Percentiles rank a stretch among this genome's conserved stretches.
Evolutionary conservation across 2,113 vertebrate species (phyloP).

Genomic region (Colossoma macropomum): DNA sequence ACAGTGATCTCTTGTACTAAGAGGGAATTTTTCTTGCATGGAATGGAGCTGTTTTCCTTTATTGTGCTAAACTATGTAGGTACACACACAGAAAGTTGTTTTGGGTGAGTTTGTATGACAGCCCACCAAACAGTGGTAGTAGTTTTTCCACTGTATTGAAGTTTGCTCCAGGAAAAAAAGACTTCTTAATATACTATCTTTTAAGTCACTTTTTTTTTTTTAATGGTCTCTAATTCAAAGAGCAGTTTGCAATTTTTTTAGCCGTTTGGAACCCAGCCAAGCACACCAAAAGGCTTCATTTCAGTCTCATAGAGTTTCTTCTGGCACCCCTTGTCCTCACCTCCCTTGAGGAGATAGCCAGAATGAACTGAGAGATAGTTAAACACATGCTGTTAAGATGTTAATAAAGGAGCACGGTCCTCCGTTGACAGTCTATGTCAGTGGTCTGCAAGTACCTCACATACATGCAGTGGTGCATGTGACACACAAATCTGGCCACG

Average conservation of each 20-base stretch:
- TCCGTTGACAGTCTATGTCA: not conserved
- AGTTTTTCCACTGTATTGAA: not conserved
- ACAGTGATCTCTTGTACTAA: too few relatives aligned
- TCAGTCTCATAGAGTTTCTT: slow-evolving; percentile 1
- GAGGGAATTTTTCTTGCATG: not conserved
- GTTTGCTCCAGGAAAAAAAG: not conserved
- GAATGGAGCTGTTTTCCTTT: not conserved
- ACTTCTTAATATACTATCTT: not conserved
- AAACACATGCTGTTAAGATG: slow-evolving; percentile 37
- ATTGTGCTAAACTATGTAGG: not conserved
- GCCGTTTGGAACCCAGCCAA: not conserved
- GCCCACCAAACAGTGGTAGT: not conserved
- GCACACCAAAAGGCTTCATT: not conserved
- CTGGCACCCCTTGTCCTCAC: not conserved
- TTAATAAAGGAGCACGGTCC: slow-evolving; percentile 36
- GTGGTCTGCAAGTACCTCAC: not conserved
- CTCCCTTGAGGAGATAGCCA: not conserved
- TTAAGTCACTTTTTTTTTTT: not conserved
- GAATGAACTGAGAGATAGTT: not conserved
- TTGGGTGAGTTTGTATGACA: not conserved
- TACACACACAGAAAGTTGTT: not conserved
- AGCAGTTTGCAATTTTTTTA: not conserved
- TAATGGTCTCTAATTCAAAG: not conserved
- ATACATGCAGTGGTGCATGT: too few relatives aligned
- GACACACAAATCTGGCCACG: not conserved